phyloP scores from a whole-genome alignment of 1,140 invertebrate species.

The Heliothis subflexa region DNA sequence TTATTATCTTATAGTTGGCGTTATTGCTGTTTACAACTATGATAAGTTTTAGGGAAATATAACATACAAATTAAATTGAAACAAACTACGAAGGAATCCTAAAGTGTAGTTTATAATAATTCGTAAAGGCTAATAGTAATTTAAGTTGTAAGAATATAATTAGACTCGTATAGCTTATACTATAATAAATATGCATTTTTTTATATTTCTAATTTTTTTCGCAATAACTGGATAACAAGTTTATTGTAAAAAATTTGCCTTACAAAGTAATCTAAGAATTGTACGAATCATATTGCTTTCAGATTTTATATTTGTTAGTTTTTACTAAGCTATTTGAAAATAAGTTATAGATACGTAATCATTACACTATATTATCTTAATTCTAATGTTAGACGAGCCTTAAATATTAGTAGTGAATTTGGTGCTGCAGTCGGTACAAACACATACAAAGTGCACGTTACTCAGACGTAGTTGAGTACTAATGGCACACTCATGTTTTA shows the following conservation, averaged over 20 bases:
- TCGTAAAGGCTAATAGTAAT: not conserved
- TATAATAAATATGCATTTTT: slow-evolving; percentile 27
- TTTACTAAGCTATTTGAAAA: slow-evolving; percentile 24
- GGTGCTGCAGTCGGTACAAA: not conserved
- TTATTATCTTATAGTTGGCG: not conserved
- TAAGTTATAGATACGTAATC: slow-evolving; percentile 1
- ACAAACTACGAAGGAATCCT: not conserved
- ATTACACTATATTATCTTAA: slow-evolving; percentile 1
- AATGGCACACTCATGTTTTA: no score
- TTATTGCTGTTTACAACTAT: not conserved
- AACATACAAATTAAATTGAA: not conserved
- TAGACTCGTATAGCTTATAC: slow-evolving; percentile 26
- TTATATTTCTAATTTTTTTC: slow-evolving; percentile 29
- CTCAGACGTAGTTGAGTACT: no score
- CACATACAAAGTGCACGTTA: no score
- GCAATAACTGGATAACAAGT: slow-evolving; percentile 47
- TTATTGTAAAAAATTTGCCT: slow-evolving; percentile 47
- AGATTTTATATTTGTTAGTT: slow-evolving; percentile 34
- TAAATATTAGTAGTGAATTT: not conserved
- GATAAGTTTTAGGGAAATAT: not conserved
- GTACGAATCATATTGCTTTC: slow-evolving; percentile 57
- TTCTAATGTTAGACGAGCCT: not conserved
- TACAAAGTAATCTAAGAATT: slow-evolving; percentile 49
- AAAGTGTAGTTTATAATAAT: not conserved
- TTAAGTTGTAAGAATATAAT: slow-evolving; percentile 19